Conservation (phyloP, 2,888 invertebrate species). For the Rhaphigaster nebulosa region DNA sequence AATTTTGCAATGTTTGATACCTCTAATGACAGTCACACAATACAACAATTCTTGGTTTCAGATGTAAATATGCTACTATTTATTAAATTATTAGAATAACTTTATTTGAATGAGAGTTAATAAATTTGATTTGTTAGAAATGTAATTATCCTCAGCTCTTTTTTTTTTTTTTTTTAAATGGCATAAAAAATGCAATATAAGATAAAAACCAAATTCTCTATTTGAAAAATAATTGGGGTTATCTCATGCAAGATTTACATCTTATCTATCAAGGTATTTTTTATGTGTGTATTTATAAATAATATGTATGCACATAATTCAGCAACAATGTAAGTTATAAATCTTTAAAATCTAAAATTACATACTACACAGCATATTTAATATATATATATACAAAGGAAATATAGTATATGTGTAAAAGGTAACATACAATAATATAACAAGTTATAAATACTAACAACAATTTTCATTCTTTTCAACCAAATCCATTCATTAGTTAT, state of each 20-base stretch:
- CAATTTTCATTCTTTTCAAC: neutral
- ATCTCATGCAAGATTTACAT: neutral
- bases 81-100: neutral
- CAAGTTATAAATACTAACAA: slow-evolving; percentile 46
- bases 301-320: slow-evolving; percentile 21
- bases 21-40: neutral
- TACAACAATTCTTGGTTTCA: neutral
- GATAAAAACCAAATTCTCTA: neutral
- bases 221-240: neutral
- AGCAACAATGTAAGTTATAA: neutral
- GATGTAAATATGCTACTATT: neutral
- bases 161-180: neutral
- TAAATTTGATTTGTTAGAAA: neutral
- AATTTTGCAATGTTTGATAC: neutral
- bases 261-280: neutral
- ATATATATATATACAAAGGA: slow-evolving; percentile 24
- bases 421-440: slow-evolving; percentile 44
- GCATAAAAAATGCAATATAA: neutral
- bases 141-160: neutral
- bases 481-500: neutral
- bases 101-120: too few relatives aligned
- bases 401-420: slow-evolving; percentile 37
- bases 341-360: slow-evolving; percentile 19
- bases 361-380: slow-evolving; percentile 30
- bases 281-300: neutral